phyloP scores from a whole-genome alignment of 2,888 invertebrate genomes.

The Tipula confusa region DNA sequence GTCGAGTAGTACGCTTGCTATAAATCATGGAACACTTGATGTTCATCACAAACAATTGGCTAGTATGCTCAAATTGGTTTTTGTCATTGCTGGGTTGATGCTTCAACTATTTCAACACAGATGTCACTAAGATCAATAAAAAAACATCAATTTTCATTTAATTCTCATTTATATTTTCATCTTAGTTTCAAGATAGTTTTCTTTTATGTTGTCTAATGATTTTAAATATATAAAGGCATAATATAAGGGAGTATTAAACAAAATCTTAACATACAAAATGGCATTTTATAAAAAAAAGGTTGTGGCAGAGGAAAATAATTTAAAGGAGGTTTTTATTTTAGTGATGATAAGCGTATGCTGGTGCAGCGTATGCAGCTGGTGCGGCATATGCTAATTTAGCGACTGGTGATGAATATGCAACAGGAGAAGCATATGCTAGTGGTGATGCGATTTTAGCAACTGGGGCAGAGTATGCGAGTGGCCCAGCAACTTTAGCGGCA shows the following conservation, averaged over 20 bases:
- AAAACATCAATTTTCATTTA: not conserved
- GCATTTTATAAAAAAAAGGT: not conserved
- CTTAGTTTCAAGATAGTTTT: not conserved
- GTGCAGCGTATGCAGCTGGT: conserved; percentile 31
- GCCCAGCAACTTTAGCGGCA: conserved; percentile 35
- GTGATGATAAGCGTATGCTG: conserved; percentile 28
- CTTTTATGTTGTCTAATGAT: not conserved
- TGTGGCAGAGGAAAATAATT: not conserved
- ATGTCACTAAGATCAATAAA: not conserved
- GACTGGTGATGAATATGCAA: conserved; percentile 32
- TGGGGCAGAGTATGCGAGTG: not conserved
- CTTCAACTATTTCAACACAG: not conserved
- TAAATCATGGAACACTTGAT: no score
- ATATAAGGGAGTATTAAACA: not conserved
- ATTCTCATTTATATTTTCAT: not conserved
- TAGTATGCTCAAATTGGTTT: no score
- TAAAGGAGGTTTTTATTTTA: not conserved
- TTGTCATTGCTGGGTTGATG: no score
- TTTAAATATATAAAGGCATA: not conserved
- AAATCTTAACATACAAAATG: not conserved
- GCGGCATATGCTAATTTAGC: conserved; percentile 34
- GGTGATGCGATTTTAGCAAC: conserved; percentile 32
- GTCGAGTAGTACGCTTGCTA: no score
- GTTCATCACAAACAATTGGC: no score
- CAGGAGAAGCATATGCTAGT: conserved; percentile 34